phyloP scores from a whole-genome alignment of 2,113 vertebrate species.

The Ahaetulla prasina region DNA sequence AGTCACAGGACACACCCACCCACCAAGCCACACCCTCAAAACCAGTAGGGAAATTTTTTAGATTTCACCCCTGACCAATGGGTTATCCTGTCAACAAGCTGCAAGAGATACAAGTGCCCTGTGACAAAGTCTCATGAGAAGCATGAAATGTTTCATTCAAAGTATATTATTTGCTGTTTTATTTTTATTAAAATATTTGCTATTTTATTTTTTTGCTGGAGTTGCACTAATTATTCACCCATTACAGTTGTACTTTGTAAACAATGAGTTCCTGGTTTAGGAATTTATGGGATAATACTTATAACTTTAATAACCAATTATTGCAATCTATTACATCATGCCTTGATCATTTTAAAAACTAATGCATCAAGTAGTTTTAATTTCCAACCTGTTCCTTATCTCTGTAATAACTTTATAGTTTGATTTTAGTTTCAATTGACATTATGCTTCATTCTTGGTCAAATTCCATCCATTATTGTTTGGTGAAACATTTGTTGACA shows the following conservation, averaged over 20 bases:
- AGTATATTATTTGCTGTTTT: not conserved
- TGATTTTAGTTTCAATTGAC: not conserved
- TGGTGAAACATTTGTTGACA: not conserved
- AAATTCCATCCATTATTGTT: not conserved
- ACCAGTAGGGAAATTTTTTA: too few species aligned
- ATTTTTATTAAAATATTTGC: not conserved
- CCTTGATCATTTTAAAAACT: not conserved
- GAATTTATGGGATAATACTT: not conserved
- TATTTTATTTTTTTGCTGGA: not conserved
- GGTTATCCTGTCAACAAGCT: not conserved
- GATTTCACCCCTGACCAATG: too few species aligned
- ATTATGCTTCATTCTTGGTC: constrained; percentile 3
- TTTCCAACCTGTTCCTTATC: not conserved
- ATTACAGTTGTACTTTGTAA: not conserved
- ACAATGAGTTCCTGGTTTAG: not conserved
- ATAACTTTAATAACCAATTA: not conserved
- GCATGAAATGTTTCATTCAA: not conserved
- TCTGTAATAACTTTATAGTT: not conserved
- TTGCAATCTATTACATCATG: not conserved
- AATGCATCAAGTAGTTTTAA: not conserved
- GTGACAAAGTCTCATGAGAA: not conserved
- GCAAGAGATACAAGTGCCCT: not conserved
- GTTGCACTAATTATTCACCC: not conserved
- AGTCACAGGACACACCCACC: too few species aligned
- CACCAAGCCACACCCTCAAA: too few species aligned